Evolutionary conservation across 1,140 invertebrate genomes (phyloP), one percentile per base, ranked within the genome.

Genomic region (Orchesella cincta): DNA sequence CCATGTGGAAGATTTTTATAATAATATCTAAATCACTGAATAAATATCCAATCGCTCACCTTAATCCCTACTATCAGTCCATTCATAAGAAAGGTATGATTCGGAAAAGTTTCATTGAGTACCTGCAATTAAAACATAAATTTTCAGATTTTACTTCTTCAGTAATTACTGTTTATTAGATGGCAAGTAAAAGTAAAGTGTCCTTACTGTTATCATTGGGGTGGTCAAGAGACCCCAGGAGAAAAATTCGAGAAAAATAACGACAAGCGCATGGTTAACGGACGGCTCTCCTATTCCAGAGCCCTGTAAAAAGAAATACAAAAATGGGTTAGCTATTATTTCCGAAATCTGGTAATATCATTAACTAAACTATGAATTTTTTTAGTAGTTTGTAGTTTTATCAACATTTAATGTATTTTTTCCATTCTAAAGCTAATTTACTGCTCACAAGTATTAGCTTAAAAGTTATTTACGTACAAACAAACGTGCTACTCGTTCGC

Each of bases 181-280:
- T 46, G 8, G 8, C 39, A 46, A 12, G 8, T 20, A 46, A 12
- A 20, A 46, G 8, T 46, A 12, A 12, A 46, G 8, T 46, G 39
- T 64, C 88, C 89, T 90, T 87, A 97, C 97, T 81, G 93, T 92
- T 85, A 99, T 99, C 84, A 99, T 94, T 67, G 98, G 98, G 89
- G 97, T 96, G 52, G 97, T 99, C 62, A 99, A 89, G 79, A 99
- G 89, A 75, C 98, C 98, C 97, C 98, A 99, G 76, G 97, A 94
- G 87, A 99, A 99, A 88, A 99, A 99, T 88, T 99, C 98, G 85
- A 99, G 89, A 88, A 99, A 99, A 87, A 99, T 99, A 82, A 99
- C 95, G 82, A 99, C 92, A 84, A 99, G 88, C 64, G 97, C 98
- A 91, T 99, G 98, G 87, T 97, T 97, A 51, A 99, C 92, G 84